Conservation (phyloP, 2,888 invertebrate species). For the Perdita meconis region DNA sequence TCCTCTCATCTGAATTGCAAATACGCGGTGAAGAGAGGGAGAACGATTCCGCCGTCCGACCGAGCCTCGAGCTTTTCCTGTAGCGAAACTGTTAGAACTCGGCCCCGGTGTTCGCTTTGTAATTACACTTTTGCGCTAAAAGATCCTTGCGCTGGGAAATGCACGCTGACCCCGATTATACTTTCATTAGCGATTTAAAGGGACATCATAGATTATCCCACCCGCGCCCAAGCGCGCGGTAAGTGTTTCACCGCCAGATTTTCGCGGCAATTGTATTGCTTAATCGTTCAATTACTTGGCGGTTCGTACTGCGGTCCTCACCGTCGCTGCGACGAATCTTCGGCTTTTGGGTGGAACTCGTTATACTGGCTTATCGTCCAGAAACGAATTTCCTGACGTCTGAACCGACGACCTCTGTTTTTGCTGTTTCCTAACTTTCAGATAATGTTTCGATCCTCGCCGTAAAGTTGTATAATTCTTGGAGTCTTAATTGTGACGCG, state of each 20-base stretch:
- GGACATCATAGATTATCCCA: background rate
- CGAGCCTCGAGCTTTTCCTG: constrained; percentile 55
- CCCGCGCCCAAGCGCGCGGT: background rate
- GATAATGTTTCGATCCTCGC: too few relatives aligned
- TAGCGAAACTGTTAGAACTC: constrained; percentile 39
- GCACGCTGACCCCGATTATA: background rate
- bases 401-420: background rate
- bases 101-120: constrained; percentile 30
- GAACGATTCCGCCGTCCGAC: constrained; percentile 51
- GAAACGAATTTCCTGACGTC: constrained; percentile 36
- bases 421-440: too few relatives aligned
- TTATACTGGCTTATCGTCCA: constrained; percentile 24
- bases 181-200: background rate
- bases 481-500: too few relatives aligned
- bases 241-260: constrained; percentile 4
- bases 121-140: constrained; percentile 42
- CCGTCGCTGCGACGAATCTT: background rate
- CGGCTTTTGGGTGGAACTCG: constrained; percentile 25
- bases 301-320: background rate
- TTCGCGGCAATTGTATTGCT: constrained; percentile 26
- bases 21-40: too few relatives aligned
- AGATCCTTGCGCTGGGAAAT: background rate
- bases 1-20: constrained; percentile 70
- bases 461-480: too few relatives aligned
- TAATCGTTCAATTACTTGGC: constrained; percentile 37